Conservation (phyloP, 2,113 vertebrate genomes). For the Bothrops jararaca region DNA sequence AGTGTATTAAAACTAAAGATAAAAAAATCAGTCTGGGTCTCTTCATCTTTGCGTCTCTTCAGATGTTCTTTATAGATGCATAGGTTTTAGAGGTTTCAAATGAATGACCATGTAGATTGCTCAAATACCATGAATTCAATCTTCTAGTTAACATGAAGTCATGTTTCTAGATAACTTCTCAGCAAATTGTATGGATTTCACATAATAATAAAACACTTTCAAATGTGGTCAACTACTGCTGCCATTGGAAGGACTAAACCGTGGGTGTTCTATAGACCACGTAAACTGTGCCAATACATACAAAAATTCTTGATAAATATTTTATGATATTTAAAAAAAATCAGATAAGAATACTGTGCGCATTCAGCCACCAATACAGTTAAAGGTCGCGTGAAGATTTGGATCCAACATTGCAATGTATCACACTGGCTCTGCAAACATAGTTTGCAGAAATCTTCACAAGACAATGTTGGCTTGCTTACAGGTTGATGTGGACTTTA, state of each 20-base stretch:
- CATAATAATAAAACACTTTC: neutral
- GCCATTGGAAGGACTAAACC: neutral
- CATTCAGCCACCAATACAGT: neutral
- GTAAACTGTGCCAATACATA: neutral
- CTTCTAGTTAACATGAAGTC: neutral
- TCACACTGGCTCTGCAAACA: neutral
- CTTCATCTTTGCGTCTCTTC: neutral
- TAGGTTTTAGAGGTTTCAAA: neutral
- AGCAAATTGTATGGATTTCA: neutral
- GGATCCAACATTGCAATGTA: neutral
- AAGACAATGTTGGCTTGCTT: neutral
- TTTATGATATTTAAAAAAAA: neutral
- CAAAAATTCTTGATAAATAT: neutral
- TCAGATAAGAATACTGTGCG: neutral
- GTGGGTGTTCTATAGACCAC: neutral
- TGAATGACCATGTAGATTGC: neutral
- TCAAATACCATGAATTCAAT: neutral
- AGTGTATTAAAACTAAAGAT: neutral
- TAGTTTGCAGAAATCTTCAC: constrained; percentile 19
- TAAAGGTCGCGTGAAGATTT: neutral
- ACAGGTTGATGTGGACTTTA: constrained; percentile 12
- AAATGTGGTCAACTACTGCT: neutral
- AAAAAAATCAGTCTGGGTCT: neutral
- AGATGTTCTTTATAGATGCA: neutral
- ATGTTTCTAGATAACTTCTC: neutral